Conservation (phyloP, 2,888 invertebrate genomes). For the Drosophila anomalipes region DNA sequence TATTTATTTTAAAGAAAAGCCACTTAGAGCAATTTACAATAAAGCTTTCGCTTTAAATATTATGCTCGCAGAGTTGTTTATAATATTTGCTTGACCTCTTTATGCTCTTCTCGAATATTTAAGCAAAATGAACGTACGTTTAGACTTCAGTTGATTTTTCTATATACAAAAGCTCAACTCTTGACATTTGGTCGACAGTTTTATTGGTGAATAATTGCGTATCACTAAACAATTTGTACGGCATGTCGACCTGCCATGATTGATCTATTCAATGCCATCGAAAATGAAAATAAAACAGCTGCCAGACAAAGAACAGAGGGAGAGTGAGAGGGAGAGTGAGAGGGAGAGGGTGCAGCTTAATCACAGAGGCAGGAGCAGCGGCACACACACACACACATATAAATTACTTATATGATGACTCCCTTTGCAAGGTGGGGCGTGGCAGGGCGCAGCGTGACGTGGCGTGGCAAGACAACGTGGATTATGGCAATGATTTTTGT, state of each 20-base stretch:
- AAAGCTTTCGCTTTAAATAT: background rate
- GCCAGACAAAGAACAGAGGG: constrained; percentile 29
- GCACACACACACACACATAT: constrained; percentile 31
- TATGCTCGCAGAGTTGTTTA: background rate
- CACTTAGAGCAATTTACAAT: background rate
- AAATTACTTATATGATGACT: constrained; percentile 64
- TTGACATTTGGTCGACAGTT: constrained; percentile 73
- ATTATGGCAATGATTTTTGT: constrained; percentile 69
- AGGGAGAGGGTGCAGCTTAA: constrained; percentile 49
- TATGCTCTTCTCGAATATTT: background rate
- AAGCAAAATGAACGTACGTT: constrained; percentile 6
- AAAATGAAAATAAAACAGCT: constrained; percentile 71
- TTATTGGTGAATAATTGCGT: constrained; percentile 79
- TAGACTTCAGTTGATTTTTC: background rate
- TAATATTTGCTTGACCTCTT: background rate
- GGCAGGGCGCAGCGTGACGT: constrained; percentile 22
- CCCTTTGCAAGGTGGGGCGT: constrained; percentile 25
- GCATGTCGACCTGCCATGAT: constrained; percentile 66
- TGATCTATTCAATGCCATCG: constrained; percentile 71
- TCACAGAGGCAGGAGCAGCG: constrained; percentile 32
- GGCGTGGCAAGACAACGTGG: constrained; percentile 50
- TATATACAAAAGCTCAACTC: constrained; percentile 47
- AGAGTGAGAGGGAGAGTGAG: background rate
- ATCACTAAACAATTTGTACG: constrained; percentile 74
- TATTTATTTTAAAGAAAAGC: background rate